Conservation (phyloP, 2,888 invertebrate species). For the Mycalesis mineus region DNA sequence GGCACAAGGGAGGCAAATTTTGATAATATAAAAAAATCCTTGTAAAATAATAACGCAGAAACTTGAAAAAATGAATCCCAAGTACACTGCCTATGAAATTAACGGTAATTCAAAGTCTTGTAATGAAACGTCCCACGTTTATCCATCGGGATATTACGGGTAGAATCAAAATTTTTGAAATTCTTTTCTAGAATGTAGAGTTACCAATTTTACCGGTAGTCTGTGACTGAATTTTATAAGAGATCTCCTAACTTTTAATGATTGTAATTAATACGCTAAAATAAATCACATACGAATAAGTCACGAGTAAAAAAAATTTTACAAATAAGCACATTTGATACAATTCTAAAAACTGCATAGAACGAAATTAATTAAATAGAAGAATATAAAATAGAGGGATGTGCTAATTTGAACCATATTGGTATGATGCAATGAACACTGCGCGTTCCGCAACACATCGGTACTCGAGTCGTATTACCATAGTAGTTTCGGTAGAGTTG, state of each 20-base stretch:
- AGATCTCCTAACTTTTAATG: constrained; percentile 61
- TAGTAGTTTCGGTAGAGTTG: constrained; percentile 50
- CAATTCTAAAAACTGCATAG: constrained; percentile 54
- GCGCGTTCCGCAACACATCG: constrained; percentile 27
- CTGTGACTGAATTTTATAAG: constrained; percentile 76
- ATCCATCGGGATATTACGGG: constrained; percentile 49
- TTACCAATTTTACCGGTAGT: constrained; percentile 70
- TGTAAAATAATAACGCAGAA: constrained; percentile 21
- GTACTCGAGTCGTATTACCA: constrained; percentile 26
- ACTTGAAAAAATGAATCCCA: constrained; percentile 39
- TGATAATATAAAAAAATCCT: constrained; percentile 35
- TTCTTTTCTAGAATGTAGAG: constrained; percentile 69
- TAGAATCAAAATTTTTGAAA: constrained; percentile 61
- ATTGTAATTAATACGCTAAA: constrained; percentile 50
- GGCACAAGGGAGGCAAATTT: constrained; percentile 73
- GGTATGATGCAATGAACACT: constrained; percentile 69
- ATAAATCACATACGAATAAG: constrained; percentile 51
- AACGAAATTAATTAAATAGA: constrained; percentile 55
- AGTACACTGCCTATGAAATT: constrained; percentile 57
- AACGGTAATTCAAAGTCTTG: constrained; percentile 44
- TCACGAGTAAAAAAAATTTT: constrained; percentile 35
- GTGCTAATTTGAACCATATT: constrained; percentile 53
- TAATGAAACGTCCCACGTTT: constrained; percentile 45
- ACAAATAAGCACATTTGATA: constrained; percentile 50
- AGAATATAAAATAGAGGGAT: constrained; percentile 60